Evolutionary conservation across 30 jellyfish, hydroid and myxozoan species (phyloP).

Genomic region (Hydra vulgaris): DNA sequence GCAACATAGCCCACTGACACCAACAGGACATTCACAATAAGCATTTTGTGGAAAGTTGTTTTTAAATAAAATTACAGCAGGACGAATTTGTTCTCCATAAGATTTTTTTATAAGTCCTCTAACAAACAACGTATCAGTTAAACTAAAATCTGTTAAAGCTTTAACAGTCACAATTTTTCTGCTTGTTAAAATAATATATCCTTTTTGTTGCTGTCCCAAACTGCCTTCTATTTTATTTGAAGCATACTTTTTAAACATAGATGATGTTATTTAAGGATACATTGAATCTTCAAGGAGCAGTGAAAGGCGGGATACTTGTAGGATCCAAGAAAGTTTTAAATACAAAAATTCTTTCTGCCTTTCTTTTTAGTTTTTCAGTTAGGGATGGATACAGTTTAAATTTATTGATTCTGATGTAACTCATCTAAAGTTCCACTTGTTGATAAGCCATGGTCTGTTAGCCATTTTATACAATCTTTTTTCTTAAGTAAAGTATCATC

Average conservation of each 20-base stretch:
- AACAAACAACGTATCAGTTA: slow-evolving; percentile 4
- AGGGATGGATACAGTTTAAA: slow-evolving; percentile 1
- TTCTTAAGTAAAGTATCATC: not conserved
- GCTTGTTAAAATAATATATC: slow-evolving; percentile 19
- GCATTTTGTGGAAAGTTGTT: slow-evolving; percentile 12
- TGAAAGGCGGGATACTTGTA: not conserved
- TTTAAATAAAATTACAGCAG: slow-evolving; percentile 22
- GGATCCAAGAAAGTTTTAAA: not conserved
- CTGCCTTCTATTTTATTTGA: slow-evolving; percentile 20
- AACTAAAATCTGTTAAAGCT: not conserved
- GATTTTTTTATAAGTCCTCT: slow-evolving; percentile 27
- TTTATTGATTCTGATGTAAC: not conserved
- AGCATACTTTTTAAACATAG: not conserved
- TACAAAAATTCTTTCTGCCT: not conserved
- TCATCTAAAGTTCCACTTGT: not conserved
- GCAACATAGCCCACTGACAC: slow-evolving; percentile 25
- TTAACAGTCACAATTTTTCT: slow-evolving; percentile 18
- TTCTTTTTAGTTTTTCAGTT: not conserved
- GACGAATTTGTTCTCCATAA: slow-evolving; percentile 14
- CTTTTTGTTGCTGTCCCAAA: slow-evolving; percentile 28
- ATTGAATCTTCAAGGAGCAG: not conserved
- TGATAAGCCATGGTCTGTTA: not conserved
- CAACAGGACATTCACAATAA: slow-evolving; percentile 36
- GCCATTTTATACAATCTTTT: not conserved
- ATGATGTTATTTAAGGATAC: not conserved